Conservation (phyloP, 2,797 vertebrate species). For the Danio albolineatus region DNA sequence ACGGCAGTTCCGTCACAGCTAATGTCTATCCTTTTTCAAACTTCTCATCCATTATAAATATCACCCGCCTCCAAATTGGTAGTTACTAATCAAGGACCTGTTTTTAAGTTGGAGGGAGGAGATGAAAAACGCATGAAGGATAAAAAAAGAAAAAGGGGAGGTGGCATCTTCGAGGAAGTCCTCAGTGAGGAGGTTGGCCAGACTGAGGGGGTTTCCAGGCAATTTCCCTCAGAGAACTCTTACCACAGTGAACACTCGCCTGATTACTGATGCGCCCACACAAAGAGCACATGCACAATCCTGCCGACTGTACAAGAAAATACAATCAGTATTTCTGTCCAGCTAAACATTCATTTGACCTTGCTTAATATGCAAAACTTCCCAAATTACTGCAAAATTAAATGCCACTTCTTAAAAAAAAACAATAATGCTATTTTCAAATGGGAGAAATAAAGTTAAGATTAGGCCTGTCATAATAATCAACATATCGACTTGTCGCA, state of each 20-base stretch:
- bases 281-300: background rate
- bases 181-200: slow-evolving; percentile 22
- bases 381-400: background rate
- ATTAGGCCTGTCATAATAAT: too few species aligned
- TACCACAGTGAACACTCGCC: slow-evolving; percentile 15
- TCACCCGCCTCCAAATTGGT: slow-evolving; percentile 36
- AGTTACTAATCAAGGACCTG: slow-evolving; percentile 40
- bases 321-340: background rate
- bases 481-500: too few species aligned
- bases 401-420: too few species aligned
- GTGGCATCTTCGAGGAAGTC: slow-evolving; percentile 36
- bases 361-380: background rate
- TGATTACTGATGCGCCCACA: slow-evolving; percentile 19
- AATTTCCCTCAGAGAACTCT: slow-evolving; percentile 24
- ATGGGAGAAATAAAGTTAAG: background rate
- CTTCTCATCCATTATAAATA: slow-evolving; percentile 30
- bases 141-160: slow-evolving; percentile 30
- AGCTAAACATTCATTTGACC: background rate
- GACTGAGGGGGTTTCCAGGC: slow-evolving; percentile 49
- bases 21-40: slow-evolving; percentile 37
- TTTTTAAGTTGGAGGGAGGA: slow-evolving; percentile 44
- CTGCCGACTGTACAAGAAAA: background rate
- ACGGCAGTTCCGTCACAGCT: slow-evolving; percentile 24
- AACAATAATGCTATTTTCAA: background rate
- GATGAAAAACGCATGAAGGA: slow-evolving; percentile 18